Evolutionary conservation across 2,888 invertebrate genomes (phyloP).

Genomic region (Polia nebulosa): DNA sequence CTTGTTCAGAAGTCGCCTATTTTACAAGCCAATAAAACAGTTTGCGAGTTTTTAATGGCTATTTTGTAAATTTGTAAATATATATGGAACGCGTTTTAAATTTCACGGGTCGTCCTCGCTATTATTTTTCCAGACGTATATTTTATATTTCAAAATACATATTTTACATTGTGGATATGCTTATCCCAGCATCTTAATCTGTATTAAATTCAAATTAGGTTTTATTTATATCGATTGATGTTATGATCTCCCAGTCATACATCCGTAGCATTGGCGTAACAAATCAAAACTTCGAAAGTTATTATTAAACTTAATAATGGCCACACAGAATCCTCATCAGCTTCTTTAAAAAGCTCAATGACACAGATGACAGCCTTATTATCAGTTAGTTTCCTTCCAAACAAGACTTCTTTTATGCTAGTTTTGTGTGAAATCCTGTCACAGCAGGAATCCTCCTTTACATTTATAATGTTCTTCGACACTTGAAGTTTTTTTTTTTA

Average conservation of each 20-base stretch:
- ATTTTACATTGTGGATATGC: background rate
- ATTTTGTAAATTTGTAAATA: constrained; percentile 70
- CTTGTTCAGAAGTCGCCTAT: constrained; percentile 82
- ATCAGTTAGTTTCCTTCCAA: constrained; percentile 26
- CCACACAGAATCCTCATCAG: constrained; percentile 5
- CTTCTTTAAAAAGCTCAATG: constrained; percentile 19
- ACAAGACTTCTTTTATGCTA: constrained; percentile 17
- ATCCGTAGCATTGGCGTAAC: background rate
- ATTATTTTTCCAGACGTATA: constrained; percentile 27
- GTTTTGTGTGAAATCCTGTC: constrained; percentile 39
- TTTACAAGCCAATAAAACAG: constrained; percentile 82
- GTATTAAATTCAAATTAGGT: constrained; percentile 18
- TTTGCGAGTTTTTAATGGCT: constrained; percentile 83
- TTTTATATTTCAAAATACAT: constrained; percentile 25
- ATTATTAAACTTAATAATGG: background rate
- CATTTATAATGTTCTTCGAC: constrained; percentile 37
- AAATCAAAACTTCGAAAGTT: background rate
- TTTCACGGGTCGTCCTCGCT: constrained; percentile 31
- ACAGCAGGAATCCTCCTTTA: constrained; percentile 52
- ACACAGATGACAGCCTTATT: constrained; percentile 13
- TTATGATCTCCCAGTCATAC: background rate
- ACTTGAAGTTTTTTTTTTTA: constrained; percentile 5
- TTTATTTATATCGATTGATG: constrained; percentile 6
- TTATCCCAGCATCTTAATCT: constrained; percentile 20
- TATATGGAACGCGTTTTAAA: constrained; percentile 63